phyloP scores from a whole-genome alignment of 2,797 vertebrate genomes.

The Clarias fuscus region DNA sequence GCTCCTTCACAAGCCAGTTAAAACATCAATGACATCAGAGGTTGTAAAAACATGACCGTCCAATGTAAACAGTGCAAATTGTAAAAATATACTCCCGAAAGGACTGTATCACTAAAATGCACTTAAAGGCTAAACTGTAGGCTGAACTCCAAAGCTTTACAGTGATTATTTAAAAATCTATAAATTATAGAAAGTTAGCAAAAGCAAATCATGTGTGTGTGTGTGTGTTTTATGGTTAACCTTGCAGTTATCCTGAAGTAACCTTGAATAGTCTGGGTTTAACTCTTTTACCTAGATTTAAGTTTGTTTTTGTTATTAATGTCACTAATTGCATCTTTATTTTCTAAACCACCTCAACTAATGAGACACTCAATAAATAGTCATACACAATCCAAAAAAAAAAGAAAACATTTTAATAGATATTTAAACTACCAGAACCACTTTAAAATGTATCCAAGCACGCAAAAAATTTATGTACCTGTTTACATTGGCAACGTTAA shows the following conservation, averaged over 20 bases:
- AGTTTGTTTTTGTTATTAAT: neutral
- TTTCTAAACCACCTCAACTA: neutral
- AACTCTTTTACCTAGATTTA: neutral
- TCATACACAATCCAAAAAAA: neutral
- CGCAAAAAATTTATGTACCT: neutral
- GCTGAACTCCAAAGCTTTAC: slow-evolving; percentile 22
- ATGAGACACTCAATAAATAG: neutral
- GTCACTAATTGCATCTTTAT: neutral
- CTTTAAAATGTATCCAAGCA: neutral
- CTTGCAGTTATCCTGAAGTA: slow-evolving; percentile 3
- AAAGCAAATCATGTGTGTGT: neutral
- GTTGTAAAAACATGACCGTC: slow-evolving; percentile 58
- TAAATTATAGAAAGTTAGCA: slow-evolving; percentile 4
- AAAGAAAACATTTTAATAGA: neutral
- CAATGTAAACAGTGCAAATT: slow-evolving; percentile 62
- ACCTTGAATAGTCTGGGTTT: neutral
- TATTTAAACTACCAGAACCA: neutral
- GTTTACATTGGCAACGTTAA: neutral
- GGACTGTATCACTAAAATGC: slow-evolving; percentile 52
- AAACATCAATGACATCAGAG: slow-evolving; percentile 62
- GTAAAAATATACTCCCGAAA: slow-evolving; percentile 62
- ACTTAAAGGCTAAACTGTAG: slow-evolving; percentile 36
- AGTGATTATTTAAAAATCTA: slow-evolving; percentile 20
- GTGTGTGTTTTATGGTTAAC: neutral
- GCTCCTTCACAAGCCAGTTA: slow-evolving; percentile 53